Evolutionary conservation across 1,140 invertebrate species (phyloP).

Genomic region (Dryas iulia): DNA sequence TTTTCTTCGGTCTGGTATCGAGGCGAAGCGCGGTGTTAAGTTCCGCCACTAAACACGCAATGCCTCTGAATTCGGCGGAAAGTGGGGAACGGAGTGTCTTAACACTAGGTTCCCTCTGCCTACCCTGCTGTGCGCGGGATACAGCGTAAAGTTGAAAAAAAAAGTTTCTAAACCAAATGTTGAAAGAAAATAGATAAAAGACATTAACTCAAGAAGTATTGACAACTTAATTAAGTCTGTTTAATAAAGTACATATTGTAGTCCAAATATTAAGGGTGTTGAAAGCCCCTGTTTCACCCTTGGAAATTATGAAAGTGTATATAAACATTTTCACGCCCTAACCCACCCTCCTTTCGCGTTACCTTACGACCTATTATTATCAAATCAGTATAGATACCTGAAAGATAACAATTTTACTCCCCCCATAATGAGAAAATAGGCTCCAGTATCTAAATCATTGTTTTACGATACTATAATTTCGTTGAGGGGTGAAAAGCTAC

Average conservation of each 20-base stretch:
- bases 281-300: slow-evolving; percentile 64
- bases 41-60: too few species aligned
- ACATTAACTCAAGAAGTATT: neutral
- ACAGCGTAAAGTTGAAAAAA: too few species aligned
- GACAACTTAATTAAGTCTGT: neutral
- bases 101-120: too few species aligned
- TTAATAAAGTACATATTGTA: slow-evolving; percentile 55
- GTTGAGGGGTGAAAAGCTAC: slow-evolving; percentile 27
- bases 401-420: slow-evolving; percentile 59
- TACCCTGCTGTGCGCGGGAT: too few species aligned
- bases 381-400: slow-evolving; percentile 78
- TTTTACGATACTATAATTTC: slow-evolving; percentile 73
- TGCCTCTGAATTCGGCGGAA: too few species aligned
- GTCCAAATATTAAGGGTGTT: slow-evolving; percentile 73
- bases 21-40: too few species aligned
- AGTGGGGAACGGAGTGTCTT: too few species aligned
- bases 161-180: too few species aligned
- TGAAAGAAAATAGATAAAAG: too few species aligned
- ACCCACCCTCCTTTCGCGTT: slow-evolving; percentile 56
- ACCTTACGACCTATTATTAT: slow-evolving; percentile 76
- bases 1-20: too few species aligned
- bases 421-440: slow-evolving; percentile 69
- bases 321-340: slow-evolving; percentile 78
- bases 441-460: slow-evolving; percentile 71
- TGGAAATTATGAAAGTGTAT: slow-evolving; percentile 77